Evolutionary conservation across 2,888 invertebrate species (phyloP).

Genomic region (Thera obeliscata): DNA sequence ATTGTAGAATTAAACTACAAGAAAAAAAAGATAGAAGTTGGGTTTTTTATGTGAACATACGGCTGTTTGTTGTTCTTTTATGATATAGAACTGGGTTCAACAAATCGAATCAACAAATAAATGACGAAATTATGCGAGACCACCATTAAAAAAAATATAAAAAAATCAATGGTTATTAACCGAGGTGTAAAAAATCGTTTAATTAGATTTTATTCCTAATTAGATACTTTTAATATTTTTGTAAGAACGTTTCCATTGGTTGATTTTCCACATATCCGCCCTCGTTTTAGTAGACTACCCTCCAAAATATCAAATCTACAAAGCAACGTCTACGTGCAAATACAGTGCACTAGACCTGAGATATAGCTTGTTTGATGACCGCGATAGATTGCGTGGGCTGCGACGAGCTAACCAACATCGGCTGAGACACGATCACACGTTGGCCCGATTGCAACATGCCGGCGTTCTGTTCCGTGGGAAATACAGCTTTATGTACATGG

Average conservation of each 20-base stretch:
- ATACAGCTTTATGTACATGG: conserved; percentile 30
- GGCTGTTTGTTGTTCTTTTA: too few species aligned
- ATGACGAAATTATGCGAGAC: too few species aligned
- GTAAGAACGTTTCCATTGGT: background rate
- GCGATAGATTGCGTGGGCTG: conserved; percentile 54
- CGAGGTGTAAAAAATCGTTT: too few species aligned
- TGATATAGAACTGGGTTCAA: too few species aligned
- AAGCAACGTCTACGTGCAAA: conserved; percentile 31
- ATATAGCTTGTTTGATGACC: conserved; percentile 40
- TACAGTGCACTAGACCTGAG: conserved; percentile 50
- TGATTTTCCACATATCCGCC: conserved; percentile 7
- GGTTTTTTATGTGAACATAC: too few species aligned
- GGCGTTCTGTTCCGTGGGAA: conserved; percentile 63
- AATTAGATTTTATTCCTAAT: too few species aligned
- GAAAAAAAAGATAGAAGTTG: too few species aligned
- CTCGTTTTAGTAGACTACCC: conserved; percentile 10
- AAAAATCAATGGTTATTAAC: too few species aligned
- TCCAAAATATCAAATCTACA: conserved; percentile 12
- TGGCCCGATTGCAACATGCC: conserved; percentile 80
- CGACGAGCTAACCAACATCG: conserved; percentile 73
- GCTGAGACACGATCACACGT: conserved; percentile 77
- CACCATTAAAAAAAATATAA: too few species aligned
- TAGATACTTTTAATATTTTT: too few species aligned
- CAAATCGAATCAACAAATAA: too few species aligned
- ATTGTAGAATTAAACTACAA: too few species aligned